A percentile compares a stretch with the other conserved stretches of the same genome.
phyloP scores from a whole-genome alignment of 2,797 vertebrate genomes.

The Anguilla obscura region DNA sequence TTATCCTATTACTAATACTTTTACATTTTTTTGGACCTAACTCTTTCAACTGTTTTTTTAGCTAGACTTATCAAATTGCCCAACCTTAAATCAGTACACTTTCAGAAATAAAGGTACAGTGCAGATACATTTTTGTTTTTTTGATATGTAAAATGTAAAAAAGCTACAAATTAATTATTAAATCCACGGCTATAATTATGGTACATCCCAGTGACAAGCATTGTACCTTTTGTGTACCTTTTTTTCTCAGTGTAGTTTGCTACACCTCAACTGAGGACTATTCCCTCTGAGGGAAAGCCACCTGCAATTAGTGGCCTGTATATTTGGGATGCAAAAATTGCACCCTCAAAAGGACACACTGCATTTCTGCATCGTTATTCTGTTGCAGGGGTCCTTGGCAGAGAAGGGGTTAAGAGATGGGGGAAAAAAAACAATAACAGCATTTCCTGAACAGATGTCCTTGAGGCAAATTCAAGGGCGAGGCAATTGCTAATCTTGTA shows the following conservation, averaged over 20 bases:
- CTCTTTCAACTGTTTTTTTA: no score
- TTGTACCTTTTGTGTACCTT: no score
- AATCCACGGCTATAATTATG: background rate
- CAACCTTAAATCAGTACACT: no score
- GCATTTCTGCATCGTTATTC: conserved; percentile 13
- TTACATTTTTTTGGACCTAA: no score
- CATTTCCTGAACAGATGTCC: conserved; percentile 89
- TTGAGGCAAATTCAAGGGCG: conserved; percentile 89
- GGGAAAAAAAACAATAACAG: conserved; percentile 73
- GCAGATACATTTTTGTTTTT: background rate
- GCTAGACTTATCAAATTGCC: no score
- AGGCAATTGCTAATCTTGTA: conserved; percentile 92
- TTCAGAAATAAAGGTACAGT: background rate
- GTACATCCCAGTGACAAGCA: background rate
- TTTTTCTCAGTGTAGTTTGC: no score
- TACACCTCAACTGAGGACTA: no score
- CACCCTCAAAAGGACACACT: background rate
- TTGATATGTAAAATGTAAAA: background rate
- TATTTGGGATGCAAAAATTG: background rate
- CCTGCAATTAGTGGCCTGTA: background rate
- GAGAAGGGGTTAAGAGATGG: conserved; percentile 75
- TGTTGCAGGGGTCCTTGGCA: conserved; percentile 13
- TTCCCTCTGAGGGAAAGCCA: background rate
- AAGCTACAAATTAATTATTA: background rate
- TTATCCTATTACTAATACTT: no score